phyloP scores from a whole-genome alignment of 2,113 vertebrate genomes.

The Ia io region DNA sequence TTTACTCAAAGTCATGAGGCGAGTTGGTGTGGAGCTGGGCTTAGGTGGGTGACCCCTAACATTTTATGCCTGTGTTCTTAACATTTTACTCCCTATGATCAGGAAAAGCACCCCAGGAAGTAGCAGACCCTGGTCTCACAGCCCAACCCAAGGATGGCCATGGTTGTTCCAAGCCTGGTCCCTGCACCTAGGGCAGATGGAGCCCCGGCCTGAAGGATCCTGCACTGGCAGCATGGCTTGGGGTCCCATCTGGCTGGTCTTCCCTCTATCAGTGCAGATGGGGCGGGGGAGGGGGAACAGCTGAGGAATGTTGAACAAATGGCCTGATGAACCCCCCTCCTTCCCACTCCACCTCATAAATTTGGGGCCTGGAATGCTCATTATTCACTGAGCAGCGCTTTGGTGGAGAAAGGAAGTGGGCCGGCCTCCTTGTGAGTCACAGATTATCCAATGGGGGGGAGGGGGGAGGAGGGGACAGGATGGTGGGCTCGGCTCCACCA shows the following conservation, averaged over 20 bases:
- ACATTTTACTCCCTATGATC: not conserved
- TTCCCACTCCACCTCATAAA: not conserved
- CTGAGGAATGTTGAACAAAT: not conserved
- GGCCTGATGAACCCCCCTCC: not conserved
- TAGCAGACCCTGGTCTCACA: not conserved
- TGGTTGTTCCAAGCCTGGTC: not conserved
- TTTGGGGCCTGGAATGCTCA: not conserved
- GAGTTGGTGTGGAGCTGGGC: not conserved
- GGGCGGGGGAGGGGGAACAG: too few species aligned
- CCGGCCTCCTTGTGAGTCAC: not conserved
- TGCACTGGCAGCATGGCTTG: not conserved
- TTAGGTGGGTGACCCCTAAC: not conserved
- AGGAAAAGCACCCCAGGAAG: not conserved
- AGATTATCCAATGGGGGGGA: fast-evolving
- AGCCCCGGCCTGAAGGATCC: not conserved
- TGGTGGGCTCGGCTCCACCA: not conserved
- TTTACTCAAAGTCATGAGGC: not conserved
- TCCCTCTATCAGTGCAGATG: not conserved
- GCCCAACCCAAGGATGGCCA: not conserved
- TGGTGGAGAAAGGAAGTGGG: not conserved
- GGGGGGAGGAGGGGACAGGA: not conserved
- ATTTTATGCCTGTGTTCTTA: not conserved
- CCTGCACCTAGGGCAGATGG: not conserved
- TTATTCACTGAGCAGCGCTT: not conserved
- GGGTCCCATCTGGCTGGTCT: not conserved